These are phyloP conservation scores for Nomada goodeniana DNA, from an alignment of 2,888 invertebrate species.

Conservation along the genomic window DNA sequence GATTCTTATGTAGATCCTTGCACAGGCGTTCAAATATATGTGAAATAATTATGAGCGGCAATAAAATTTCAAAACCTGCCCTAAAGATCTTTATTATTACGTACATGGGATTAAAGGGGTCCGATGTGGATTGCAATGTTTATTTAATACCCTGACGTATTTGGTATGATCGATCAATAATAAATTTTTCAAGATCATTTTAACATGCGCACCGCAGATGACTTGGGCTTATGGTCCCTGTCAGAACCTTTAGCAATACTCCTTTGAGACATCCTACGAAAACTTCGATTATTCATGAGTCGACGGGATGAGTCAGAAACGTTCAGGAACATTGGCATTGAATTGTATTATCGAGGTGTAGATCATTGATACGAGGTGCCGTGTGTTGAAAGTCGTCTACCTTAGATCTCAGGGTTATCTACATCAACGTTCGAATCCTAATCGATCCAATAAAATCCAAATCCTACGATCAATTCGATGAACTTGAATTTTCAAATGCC, in stretches of 20 bases:
- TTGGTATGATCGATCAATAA: too few species aligned
- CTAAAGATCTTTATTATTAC: background rate
- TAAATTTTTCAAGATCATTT: too few species aligned
- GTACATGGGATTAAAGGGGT: background rate
- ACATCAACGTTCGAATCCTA: background rate
- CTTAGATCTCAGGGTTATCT: conserved; percentile 12
- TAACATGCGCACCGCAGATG: background rate
- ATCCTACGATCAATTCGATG: background rate
- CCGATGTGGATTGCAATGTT: too few species aligned
- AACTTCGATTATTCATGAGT: conserved; percentile 22
- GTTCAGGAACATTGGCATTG: background rate
- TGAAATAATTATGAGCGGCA: too few species aligned
- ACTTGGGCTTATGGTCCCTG: background rate
- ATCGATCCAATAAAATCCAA: too few species aligned
- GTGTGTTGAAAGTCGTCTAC: conserved; percentile 5
- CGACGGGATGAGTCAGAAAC: background rate
- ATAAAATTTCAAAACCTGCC: background rate
- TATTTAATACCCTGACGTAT: too few species aligned
- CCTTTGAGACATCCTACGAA: background rate
- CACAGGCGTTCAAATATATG: background rate
- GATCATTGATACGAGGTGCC: conserved; percentile 14
- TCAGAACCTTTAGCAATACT: background rate
- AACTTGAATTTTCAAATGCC: background rate
- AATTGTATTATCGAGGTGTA: background rate
- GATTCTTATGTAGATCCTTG: background rate